Evolutionary conservation across 2,888 invertebrate genomes (phyloP), one percentile per base, ranked within the genome.

Genomic region (Dilophus febrilis): DNA sequence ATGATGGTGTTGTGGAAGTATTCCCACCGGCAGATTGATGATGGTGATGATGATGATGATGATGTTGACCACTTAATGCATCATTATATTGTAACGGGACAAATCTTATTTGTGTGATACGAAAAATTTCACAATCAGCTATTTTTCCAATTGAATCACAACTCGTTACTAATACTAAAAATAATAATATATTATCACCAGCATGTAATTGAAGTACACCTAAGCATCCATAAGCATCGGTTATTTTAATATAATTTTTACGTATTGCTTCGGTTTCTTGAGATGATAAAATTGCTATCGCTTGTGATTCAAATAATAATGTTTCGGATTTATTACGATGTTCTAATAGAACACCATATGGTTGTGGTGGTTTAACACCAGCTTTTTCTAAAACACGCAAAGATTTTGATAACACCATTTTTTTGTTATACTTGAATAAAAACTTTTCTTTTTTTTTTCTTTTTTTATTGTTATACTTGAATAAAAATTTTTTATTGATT

Each of bases 61-160:
- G 74, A 66, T 43, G 69, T 59, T 46, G 74, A 74, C 50, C 74
- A 74, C 48, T 67, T 70, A 22, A 61, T 59, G 48, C 68, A 66
- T 35, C 75, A 75, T 29, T 11, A 54, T 82, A 78, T 58, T 84
- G 80, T 44, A 95, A 64, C 1, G 94, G 88, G 10, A 92, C 69
- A 59, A 94, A 90, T 50, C 82, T 79, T 1, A 91, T 90, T 60
- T 88, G 87, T 0, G 90, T 92, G 42, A 97, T 83, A 49, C 90
- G 77, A 60, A 94, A 95, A 44, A 98, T 81, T 68, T 98, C 97
- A 0, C 85, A 79, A 52, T 92, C 91, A 35, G 81, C 81, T 34
- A 98, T 79, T 66, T 95, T 95, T 10, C 97, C 97, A 46, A 95
- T 83, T 8, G 95, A 97, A 50, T 92, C 79, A 61, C 94, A 97